Percentiles rank a stretch among this genome's conserved stretches.
Conservation (phyloP, 2,888 invertebrate species). For the Cerastoderma edule region DNA sequence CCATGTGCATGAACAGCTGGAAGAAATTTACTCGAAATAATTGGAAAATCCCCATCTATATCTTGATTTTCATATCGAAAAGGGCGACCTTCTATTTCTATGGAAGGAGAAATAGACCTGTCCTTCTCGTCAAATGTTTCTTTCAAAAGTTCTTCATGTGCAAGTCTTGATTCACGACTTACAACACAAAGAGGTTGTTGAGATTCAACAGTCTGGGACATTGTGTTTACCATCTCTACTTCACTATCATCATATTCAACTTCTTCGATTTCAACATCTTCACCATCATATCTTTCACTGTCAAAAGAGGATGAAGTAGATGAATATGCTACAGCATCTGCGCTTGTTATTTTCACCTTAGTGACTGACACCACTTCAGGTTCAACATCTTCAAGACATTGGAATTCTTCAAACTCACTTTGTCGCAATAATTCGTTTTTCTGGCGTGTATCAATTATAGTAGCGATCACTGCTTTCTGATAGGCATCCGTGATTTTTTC, state of each 20-base stretch:
- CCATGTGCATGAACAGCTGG: slow-evolving; percentile 72
- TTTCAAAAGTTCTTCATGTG: slow-evolving; percentile 76
- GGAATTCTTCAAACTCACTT: slow-evolving; percentile 53
- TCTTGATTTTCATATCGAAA: slow-evolving; percentile 71
- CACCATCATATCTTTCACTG: slow-evolving; percentile 31
- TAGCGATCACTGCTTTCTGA: slow-evolving; percentile 77
- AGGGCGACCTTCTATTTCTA: slow-evolving; percentile 76
- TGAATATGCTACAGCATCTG: slow-evolving; percentile 38
- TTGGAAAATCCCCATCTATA: slow-evolving; percentile 58
- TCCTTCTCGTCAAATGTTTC: slow-evolving; percentile 77
- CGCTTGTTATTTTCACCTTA: slow-evolving; percentile 51
- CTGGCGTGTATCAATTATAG: slow-evolving; percentile 73
- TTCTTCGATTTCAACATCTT: slow-evolving; percentile 51
- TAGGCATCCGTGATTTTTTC: slow-evolving; percentile 77
- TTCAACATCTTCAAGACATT: slow-evolving; percentile 34
- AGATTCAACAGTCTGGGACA: slow-evolving; percentile 48
- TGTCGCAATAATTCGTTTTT: slow-evolving; percentile 67
- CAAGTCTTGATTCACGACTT: slow-evolving; percentile 74
- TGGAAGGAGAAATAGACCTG: slow-evolving; percentile 78
- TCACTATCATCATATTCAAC: slow-evolving; percentile 48
- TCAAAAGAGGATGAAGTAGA: slow-evolving; percentile 28
- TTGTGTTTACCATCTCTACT: slow-evolving; percentile 50
- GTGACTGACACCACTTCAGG: slow-evolving; percentile 43
- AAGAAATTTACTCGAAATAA: slow-evolving; percentile 65
- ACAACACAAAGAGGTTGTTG: slow-evolving; percentile 68